Conservation (phyloP, 2,888 invertebrate genomes). For the Clepsis dumicolana region DNA sequence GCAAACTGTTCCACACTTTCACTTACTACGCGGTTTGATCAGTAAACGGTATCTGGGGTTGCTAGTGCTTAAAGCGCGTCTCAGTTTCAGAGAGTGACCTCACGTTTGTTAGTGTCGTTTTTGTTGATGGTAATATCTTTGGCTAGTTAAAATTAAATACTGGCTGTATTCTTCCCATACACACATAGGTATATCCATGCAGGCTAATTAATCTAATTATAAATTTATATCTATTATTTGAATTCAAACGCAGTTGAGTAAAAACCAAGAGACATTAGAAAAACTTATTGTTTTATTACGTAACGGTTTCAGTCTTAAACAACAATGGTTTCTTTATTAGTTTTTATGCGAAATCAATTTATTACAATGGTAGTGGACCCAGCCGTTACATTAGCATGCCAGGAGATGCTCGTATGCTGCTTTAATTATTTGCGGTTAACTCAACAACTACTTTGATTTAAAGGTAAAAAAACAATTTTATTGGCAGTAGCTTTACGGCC, state of each 20-base stretch:
- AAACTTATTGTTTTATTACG: conserved; percentile 31
- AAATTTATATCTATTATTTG: neutral
- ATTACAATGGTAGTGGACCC: conserved; percentile 47
- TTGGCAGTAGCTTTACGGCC: neutral
- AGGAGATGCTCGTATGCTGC: conserved; percentile 1
- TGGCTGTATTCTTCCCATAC: neutral
- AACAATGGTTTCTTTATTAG: conserved; percentile 35
- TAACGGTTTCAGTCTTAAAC: conserved; percentile 10
- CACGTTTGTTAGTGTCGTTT: no score
- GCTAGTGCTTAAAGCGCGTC: no score
- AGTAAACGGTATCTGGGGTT: no score
- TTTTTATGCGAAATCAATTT: conserved; percentile 41
- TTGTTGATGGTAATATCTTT: no score
- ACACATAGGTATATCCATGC: neutral
- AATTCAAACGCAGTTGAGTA: neutral
- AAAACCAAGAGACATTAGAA: conserved; percentile 11
- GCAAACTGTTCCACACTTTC: no score
- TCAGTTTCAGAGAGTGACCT: no score
- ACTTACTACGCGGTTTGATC: no score
- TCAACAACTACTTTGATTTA: neutral
- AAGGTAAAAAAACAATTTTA: neutral
- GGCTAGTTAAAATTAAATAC: no score
- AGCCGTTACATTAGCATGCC: conserved; percentile 28
- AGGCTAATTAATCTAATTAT: neutral
- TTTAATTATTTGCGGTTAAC: conserved; percentile 6